Conservation (phyloP, 2,888 invertebrate genomes). For the Pterostichus niger region DNA sequence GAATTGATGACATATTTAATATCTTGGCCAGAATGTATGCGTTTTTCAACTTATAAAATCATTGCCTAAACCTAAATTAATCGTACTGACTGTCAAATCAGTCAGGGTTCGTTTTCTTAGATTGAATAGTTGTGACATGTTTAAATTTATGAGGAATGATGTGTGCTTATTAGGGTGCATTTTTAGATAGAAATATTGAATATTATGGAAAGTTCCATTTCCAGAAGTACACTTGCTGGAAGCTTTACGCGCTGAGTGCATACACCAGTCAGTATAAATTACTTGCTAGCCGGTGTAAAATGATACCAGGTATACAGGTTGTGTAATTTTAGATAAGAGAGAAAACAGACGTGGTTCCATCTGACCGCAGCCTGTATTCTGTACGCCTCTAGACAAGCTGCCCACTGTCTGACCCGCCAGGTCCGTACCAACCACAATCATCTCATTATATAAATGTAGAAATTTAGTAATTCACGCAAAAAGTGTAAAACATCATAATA, state of each 20-base stretch:
- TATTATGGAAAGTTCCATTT: too few relatives aligned
- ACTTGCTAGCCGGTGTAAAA: slow-evolving; percentile 47
- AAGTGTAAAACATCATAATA: not conserved
- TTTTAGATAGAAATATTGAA: too few relatives aligned
- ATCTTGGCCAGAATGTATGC: too few relatives aligned
- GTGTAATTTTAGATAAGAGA: slow-evolving; percentile 61
- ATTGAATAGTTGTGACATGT: too few relatives aligned
- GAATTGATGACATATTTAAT: too few relatives aligned
- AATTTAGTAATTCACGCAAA: not conserved
- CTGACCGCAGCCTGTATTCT: slow-evolving; percentile 24
- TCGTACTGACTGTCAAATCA: too few relatives aligned
- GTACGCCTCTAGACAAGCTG: slow-evolving; percentile 22
- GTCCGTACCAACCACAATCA: not conserved
- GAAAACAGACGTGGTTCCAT: slow-evolving; percentile 50
- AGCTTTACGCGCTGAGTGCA: slow-evolving; percentile 11
- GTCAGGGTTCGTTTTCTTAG: too few relatives aligned
- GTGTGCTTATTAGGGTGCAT: too few relatives aligned
- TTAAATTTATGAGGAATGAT: too few relatives aligned
- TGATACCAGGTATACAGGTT: slow-evolving; percentile 52
- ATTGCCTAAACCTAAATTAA: too few relatives aligned
- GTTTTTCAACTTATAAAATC: too few relatives aligned
- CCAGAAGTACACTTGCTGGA: too few relatives aligned
- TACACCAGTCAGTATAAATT: slow-evolving; percentile 44
- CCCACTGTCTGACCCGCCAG: slow-evolving; percentile 30
- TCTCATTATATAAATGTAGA: not conserved